These are phyloP conservation scores for Orthosia cruda DNA, from an alignment of 2,888 invertebrate genomes.

Conservation along the genomic window DNA sequence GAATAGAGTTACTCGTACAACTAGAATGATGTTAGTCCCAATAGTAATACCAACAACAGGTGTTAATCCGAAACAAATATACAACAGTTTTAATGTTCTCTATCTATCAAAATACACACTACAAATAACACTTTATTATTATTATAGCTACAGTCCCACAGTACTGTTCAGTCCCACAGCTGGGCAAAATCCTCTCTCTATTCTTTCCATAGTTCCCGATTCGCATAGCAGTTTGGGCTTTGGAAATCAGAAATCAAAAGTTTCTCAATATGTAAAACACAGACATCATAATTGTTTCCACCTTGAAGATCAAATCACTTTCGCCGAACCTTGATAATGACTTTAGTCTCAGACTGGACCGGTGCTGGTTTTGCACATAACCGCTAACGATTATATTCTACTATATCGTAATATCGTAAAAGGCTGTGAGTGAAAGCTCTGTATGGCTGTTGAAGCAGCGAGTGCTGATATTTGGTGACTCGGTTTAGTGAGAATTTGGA, in stretches of 20 bases:
- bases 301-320: constrained; percentile 36
- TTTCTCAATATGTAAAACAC: constrained; percentile 6
- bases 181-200: no score
- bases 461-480: neutral
- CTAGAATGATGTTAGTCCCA: no score
- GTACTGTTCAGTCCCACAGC: no score
- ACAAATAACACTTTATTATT: no score
- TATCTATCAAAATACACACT: no score
- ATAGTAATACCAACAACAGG: no score
- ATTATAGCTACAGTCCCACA: no score
- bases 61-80: no score
- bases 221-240: no score
- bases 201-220: no score
- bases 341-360: constrained; percentile 29
- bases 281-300: constrained; percentile 20
- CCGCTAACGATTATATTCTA: constrained; percentile 40
- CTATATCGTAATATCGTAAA: constrained; percentile 42
- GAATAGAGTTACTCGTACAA: no score
- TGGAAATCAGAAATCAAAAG: neutral
- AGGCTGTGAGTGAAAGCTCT: constrained; percentile 48
- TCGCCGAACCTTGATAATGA: constrained; percentile 59
- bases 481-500: neutral
- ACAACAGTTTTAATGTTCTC: no score
- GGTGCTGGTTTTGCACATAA: constrained; percentile 32
- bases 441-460: constrained; percentile 27